phyloP scores from a whole-genome alignment of 2,888 invertebrate genomes.

The Acholoe squamosa region DNA sequence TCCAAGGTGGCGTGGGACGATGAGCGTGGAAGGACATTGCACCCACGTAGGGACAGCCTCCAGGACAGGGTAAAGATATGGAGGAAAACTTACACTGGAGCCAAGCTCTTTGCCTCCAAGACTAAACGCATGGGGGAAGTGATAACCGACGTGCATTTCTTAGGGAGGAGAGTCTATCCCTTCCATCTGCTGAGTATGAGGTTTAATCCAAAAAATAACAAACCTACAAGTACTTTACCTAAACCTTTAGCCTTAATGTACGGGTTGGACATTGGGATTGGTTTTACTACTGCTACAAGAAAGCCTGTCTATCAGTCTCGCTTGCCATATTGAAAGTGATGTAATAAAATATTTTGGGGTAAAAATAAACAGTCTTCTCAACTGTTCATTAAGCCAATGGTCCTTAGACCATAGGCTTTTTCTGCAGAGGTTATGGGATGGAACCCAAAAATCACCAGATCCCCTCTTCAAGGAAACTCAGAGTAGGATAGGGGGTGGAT shows the following conservation, averaged over 20 bases:
- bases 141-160: slow-evolving; percentile 48
- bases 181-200: slow-evolving; percentile 48
- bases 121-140: neutral
- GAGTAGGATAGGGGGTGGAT: too few relatives aligned
- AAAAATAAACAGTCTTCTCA: too few relatives aligned
- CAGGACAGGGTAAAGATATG: slow-evolving; percentile 17
- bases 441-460: too few relatives aligned
- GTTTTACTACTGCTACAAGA: slow-evolving; percentile 43
- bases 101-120: neutral
- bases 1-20: neutral
- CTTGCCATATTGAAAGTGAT: slow-evolving; percentile 18
- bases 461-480: too few relatives aligned
- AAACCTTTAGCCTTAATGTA: slow-evolving; percentile 18
- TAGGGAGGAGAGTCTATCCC: slow-evolving; percentile 36
- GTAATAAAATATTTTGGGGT: too few relatives aligned
- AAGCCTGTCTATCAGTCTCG: neutral
- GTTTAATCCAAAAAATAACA: neutral
- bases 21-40: neutral
- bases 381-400: too few relatives aligned
- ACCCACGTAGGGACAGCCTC: slow-evolving; percentile 31
- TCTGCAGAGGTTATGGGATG: too few relatives aligned
- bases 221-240: neutral
- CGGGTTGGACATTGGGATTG: slow-evolving; percentile 42
- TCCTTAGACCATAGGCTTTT: too few relatives aligned
- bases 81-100: neutral